Percentiles rank a stretch among this genome's conserved stretches.
Conservation (phyloP, 2,797 vertebrate genomes). For the Naso thynnoides region DNA sequence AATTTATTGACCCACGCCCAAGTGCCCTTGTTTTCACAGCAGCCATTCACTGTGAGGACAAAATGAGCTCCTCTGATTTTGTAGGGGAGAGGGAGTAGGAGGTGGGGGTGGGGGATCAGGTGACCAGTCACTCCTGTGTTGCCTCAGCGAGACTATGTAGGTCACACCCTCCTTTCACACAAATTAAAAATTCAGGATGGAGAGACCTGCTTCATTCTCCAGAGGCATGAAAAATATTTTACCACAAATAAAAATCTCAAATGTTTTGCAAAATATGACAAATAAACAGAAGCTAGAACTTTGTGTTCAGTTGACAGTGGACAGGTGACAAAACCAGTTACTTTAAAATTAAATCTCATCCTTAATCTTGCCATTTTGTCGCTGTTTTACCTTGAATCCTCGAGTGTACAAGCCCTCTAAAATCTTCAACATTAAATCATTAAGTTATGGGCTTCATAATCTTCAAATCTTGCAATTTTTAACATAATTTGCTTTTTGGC, state of each 20-base stretch:
- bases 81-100: not conserved
- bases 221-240: conserved; percentile 11
- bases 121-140: conserved; percentile 62
- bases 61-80: conserved; percentile 72
- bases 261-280: not conserved
- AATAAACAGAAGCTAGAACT: not conserved
- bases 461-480: not conserved
- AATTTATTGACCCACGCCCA: conserved; percentile 56
- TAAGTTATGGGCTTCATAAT: not conserved
- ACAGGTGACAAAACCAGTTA: not conserved
- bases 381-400: not conserved
- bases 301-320: not conserved
- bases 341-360: conserved; percentile 4
- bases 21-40: conserved; percentile 67
- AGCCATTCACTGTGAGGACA: conserved; percentile 49
- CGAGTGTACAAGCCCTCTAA: not conserved
- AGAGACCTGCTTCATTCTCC: conserved; percentile 57
- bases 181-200: conserved; percentile 80
- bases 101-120: conserved; percentile 47
- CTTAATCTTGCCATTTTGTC: not conserved
- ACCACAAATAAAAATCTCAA: not conserved
- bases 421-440: not conserved
- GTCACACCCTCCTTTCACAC: conserved; percentile 74
- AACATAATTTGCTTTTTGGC: not conserved
- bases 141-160: conserved; percentile 65